Evolutionary conservation across 2,797 vertebrate genomes (phyloP).

Genomic region (Numenius phaeopus): DNA sequence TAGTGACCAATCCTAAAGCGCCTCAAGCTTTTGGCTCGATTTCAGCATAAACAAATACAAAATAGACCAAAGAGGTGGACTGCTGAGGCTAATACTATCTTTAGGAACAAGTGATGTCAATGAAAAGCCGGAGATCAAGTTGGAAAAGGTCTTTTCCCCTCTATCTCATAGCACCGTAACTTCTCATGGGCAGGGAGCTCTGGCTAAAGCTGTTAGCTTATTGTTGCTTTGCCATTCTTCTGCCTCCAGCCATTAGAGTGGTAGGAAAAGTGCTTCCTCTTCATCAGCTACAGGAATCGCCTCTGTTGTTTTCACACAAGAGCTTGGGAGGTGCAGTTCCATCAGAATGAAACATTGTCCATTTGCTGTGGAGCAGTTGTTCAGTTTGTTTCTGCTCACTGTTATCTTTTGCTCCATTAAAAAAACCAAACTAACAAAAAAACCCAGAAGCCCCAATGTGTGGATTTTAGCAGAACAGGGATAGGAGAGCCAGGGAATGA

Average conservation of each 20-base stretch:
- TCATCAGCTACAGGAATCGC: neutral
- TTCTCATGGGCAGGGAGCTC: neutral
- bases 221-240: neutral
- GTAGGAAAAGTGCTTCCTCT: neutral
- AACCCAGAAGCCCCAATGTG: slow-evolving; percentile 33
- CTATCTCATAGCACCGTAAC: slow-evolving; percentile 23
- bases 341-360: neutral
- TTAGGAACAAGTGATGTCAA: slow-evolving; percentile 2
- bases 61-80: neutral
- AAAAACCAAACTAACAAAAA: neutral
- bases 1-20: neutral
- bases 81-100: neutral
- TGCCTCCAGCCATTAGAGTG: neutral
- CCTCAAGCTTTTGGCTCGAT: slow-evolving; percentile 2
- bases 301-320: neutral
- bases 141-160: neutral
- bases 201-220: slow-evolving; percentile 17
- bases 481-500: slow-evolving; percentile 57
- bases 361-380: neutral
- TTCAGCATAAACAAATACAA: slow-evolving; percentile 8
- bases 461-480: slow-evolving; percentile 52
- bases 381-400: slow-evolving; percentile 23
- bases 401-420: slow-evolving; percentile 29
- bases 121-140: neutral
- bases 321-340: slow-evolving; percentile 8